Evolutionary conservation across 2,797 vertebrate species (phyloP).

Genomic region (Odontamblyopus rebecca): DNA sequence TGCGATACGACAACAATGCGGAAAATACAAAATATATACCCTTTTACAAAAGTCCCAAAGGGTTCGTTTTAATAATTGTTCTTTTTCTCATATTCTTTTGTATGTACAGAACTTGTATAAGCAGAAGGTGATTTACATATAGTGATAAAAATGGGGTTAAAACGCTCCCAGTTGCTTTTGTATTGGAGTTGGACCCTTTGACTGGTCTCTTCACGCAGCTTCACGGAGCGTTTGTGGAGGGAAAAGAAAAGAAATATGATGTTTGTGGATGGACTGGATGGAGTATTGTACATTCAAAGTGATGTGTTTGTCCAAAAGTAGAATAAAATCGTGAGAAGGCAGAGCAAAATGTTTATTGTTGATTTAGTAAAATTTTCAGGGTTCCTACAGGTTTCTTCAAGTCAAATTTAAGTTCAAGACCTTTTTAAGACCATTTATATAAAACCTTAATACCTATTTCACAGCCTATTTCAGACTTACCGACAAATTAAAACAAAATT

Average conservation of each 20-base stretch:
- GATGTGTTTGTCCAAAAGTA: slow-evolving; percentile 25
- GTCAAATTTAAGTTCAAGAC: too few relatives aligned
- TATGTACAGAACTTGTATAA: slow-evolving; percentile 56
- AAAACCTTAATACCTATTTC: too few relatives aligned
- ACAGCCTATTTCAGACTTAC: too few relatives aligned
- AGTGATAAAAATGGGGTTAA: slow-evolving; percentile 33
- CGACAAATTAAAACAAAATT: too few relatives aligned
- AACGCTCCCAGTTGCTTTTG: slow-evolving; percentile 40
- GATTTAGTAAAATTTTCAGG: background rate
- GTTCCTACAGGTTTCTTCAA: too few relatives aligned
- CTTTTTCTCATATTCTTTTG: slow-evolving; percentile 32
- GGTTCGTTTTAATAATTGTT: slow-evolving; percentile 42
- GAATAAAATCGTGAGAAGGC: slow-evolving; percentile 17
- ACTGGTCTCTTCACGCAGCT: slow-evolving; percentile 3
- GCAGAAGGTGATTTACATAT: slow-evolving; percentile 55
- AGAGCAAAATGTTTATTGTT: slow-evolving; percentile 17
- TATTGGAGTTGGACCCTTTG: background rate
- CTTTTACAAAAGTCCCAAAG: slow-evolving; percentile 62
- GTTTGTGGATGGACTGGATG: background rate
- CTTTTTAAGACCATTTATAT: too few relatives aligned
- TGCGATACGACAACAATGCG: slow-evolving; percentile 60
- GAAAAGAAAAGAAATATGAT: slow-evolving; percentile 1
- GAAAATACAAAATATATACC: slow-evolving; percentile 73
- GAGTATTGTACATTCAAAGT: slow-evolving; percentile 28
- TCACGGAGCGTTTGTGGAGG: slow-evolving; percentile 23